Conservation (phyloP, 2,888 invertebrate species). For the Perdita meconis region DNA sequence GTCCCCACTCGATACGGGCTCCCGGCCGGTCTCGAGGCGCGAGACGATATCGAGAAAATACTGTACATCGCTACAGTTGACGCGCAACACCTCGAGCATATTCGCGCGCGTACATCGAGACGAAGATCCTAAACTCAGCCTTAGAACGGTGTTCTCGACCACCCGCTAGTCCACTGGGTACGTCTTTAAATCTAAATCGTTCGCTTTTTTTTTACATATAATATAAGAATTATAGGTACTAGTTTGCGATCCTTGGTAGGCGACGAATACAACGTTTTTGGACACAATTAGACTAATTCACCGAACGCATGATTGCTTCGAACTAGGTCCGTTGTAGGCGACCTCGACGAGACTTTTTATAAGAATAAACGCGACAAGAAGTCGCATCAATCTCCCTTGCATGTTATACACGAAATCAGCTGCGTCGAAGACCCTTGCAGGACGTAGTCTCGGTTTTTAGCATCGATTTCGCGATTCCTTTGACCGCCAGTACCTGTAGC, state of each 20-base stretch:
- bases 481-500: not conserved
- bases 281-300: slow-evolving; percentile 63
- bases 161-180: slow-evolving; percentile 55
- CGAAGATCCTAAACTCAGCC: slow-evolving; percentile 71
- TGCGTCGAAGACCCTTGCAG: slow-evolving; percentile 14
- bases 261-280: slow-evolving; percentile 76
- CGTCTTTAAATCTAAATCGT: slow-evolving; percentile 61
- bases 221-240: slow-evolving; percentile 79
- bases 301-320: slow-evolving; percentile 40
- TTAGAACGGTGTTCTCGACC: slow-evolving; percentile 49
- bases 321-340: slow-evolving; percentile 2
- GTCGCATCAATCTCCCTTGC: not conserved
- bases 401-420: not conserved
- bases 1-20: too few species aligned
- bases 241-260: slow-evolving; percentile 80
- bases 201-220: slow-evolving; percentile 73
- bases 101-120: slow-evolving; percentile 13
- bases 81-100: not conserved
- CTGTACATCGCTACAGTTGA: too few species aligned
- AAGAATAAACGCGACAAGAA: not conserved
- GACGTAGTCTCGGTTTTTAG: slow-evolving; percentile 6
- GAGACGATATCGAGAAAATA: too few species aligned
- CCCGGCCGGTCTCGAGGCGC: too few species aligned
- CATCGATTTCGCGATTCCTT: slow-evolving; percentile 4
- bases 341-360: not conserved